phyloP scores from a whole-genome alignment of 2,797 vertebrate genomes.

The Arctocebus calabarensis region DNA sequence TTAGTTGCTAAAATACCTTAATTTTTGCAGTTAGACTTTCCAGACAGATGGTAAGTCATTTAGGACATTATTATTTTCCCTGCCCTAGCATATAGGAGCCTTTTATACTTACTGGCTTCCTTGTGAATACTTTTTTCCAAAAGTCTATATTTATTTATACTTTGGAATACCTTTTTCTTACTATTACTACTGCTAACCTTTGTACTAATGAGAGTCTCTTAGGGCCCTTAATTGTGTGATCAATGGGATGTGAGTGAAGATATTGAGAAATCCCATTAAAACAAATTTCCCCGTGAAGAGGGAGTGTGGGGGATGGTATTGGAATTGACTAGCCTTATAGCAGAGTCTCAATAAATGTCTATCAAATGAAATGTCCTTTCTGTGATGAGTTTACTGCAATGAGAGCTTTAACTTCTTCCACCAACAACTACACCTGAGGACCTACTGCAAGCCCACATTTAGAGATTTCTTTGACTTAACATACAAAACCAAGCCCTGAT shows the following conservation, averaged over 20 bases:
- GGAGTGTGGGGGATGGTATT: background rate
- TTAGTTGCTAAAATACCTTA: background rate
- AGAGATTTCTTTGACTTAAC: constrained; percentile 33
- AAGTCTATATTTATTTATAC: background rate
- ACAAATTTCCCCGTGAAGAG: background rate
- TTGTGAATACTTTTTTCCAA: background rate
- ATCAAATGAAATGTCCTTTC: background rate
- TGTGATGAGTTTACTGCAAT: background rate
- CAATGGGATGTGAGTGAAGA: background rate
- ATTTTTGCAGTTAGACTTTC: background rate
- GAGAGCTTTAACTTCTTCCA: background rate
- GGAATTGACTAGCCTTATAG: background rate
- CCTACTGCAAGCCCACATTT: background rate
- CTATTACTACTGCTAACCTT: background rate
- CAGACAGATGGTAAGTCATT: background rate
- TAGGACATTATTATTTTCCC: background rate
- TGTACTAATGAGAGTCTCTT: background rate
- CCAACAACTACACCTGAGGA: background rate
- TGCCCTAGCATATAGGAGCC: background rate
- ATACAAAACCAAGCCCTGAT: constrained; percentile 23
- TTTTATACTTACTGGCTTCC: background rate
- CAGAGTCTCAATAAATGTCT: background rate
- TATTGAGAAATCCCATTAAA: background rate
- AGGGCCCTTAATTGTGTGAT: background rate
- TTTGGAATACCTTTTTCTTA: background rate